These are phyloP conservation scores for Notarius quadriscutis DNA, from an alignment of 2,113 vertebrate species.

Conservation along the genomic window DNA sequence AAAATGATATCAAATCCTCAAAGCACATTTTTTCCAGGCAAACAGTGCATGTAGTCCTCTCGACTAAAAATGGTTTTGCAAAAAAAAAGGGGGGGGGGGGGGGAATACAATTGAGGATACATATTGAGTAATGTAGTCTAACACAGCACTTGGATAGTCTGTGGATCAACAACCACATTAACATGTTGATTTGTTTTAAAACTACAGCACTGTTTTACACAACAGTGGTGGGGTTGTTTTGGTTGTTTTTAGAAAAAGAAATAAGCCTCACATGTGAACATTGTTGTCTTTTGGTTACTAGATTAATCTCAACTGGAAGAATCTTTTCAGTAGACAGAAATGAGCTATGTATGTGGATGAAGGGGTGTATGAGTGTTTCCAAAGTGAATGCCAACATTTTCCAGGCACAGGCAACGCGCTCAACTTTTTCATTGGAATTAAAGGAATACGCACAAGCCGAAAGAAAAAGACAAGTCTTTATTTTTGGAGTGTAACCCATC, in stretches of 20 bases:
- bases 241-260: not conserved
- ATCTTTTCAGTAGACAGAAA: slow-evolving; percentile 63
- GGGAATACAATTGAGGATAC: not conserved
- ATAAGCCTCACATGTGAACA: not conserved
- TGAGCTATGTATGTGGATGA: slow-evolving; percentile 52
- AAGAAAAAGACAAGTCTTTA: not conserved
- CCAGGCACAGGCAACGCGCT: slow-evolving; percentile 65
- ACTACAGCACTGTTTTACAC: not conserved
- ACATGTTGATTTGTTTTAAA: not conserved
- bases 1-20: not conserved
- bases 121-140: not conserved
- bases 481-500: not conserved
- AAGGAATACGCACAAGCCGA: slow-evolving; percentile 36
- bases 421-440: slow-evolving; percentile 51
- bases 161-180: not conserved
- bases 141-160: not conserved
- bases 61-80: not conserved
- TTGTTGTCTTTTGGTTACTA: slow-evolving; percentile 32
- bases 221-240: not conserved
- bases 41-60: not conserved
- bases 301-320: slow-evolving; percentile 33
- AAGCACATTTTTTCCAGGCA: not conserved
- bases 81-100: too few relatives aligned
- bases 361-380: slow-evolving; percentile 56
- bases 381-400: slow-evolving; percentile 61